These are phyloP conservation scores for Syndactyla subalaris DNA, from an alignment of 2,797 vertebrate genomes.

Conservation along the genomic window DNA sequence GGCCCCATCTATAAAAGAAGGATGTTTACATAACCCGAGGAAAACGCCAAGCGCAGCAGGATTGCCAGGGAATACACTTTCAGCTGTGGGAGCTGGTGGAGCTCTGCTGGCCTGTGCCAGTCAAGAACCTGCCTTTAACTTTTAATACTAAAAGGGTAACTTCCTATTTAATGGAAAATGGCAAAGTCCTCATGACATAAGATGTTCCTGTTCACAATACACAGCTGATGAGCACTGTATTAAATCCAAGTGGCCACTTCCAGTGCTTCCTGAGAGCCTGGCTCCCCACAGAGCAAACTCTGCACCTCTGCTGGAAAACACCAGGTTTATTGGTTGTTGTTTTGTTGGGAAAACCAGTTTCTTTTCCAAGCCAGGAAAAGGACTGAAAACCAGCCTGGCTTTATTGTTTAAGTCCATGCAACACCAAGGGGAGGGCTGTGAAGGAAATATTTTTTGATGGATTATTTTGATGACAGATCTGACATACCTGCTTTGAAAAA, in stretches of 20 bases:
- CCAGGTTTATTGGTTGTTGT: background rate
- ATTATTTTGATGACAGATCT: background rate
- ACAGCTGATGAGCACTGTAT: background rate
- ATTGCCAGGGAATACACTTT: background rate
- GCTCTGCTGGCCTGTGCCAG: background rate
- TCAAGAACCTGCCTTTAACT: background rate
- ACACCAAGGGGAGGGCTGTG: background rate
- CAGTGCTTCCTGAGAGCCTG: background rate
- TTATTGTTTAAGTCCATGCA: background rate
- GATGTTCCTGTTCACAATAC: background rate
- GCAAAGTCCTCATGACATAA: background rate
- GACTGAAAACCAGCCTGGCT: background rate
- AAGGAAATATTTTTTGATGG: background rate
- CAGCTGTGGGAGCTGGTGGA: background rate
- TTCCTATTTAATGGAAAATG: background rate
- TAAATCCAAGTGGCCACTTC: background rate
- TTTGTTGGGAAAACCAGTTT: background rate
- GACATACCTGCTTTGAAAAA: background rate
- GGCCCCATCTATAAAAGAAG: background rate
- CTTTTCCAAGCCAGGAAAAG: background rate
- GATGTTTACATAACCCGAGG: slow-evolving; percentile 17
- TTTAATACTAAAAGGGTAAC: background rate
- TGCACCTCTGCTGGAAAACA: slow-evolving; percentile 6
- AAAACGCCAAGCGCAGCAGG: background rate
- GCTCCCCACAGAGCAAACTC: background rate